Percentiles rank a stretch among this genome's conserved stretches.
Evolutionary conservation across 2,888 invertebrate species (phyloP).

Genomic region (Philonicus albiceps): DNA sequence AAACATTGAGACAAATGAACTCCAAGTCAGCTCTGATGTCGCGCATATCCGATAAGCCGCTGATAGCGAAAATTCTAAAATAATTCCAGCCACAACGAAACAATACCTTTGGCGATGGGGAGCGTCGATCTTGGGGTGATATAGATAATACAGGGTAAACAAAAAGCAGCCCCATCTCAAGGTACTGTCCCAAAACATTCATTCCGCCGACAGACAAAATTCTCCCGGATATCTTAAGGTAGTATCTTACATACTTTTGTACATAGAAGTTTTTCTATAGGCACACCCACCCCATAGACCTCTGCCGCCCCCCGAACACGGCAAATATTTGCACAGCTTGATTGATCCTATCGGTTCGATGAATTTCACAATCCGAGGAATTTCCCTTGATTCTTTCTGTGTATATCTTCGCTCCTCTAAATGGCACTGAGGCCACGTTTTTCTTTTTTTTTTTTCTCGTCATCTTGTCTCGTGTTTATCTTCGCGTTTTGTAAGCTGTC

Average conservation of each 20-base stretch:
- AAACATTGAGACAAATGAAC: background rate
- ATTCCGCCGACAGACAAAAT: background rate
- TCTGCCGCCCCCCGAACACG: background rate
- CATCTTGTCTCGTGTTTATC: background rate
- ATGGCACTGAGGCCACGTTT: background rate
- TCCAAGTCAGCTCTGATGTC: background rate
- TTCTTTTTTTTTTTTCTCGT: background rate
- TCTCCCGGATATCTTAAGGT: background rate
- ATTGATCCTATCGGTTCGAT: conserved; percentile 37
- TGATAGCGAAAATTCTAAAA: background rate
- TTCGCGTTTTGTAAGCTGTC: background rate
- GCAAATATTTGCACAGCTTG: conserved; percentile 35
- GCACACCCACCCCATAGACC: background rate
- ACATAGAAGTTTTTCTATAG: background rate
- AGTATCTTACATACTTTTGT: background rate
- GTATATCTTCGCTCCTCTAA: background rate
- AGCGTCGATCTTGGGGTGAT: background rate
- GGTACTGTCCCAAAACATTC: background rate
- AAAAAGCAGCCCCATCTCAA: background rate
- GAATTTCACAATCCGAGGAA: background rate
- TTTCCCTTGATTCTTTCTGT: conserved; percentile 2
- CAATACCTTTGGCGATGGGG: background rate
- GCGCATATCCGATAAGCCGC: background rate
- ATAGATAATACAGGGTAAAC: background rate
- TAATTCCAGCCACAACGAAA: background rate